Conservation (phyloP, 2,113 vertebrate species). For the Thymallus thymallus region DNA sequence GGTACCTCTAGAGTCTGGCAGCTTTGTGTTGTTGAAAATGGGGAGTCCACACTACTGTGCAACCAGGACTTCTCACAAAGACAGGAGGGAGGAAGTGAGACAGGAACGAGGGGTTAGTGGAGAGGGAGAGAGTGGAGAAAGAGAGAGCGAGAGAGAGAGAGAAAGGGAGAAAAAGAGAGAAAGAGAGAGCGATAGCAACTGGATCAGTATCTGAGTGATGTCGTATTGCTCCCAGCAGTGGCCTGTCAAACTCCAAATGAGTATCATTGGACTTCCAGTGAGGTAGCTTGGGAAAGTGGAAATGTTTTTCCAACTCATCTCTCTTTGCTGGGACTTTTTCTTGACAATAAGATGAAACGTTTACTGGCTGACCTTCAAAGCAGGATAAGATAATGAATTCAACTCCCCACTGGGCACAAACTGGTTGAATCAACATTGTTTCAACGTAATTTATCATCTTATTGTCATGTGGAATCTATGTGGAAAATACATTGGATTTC, state of each 20-base stretch:
- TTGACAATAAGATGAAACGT: constrained; percentile 66
- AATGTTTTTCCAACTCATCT: constrained; percentile 58
- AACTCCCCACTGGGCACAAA: constrained; percentile 13
- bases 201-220: constrained; percentile 63
- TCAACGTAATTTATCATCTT: constrained; percentile 36
- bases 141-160: constrained; percentile 10
- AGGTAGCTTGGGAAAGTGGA: constrained; percentile 63
- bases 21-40: constrained; percentile 53
- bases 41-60: constrained; percentile 48
- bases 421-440: constrained; percentile 53
- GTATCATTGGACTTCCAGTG: constrained; percentile 66
- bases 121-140: constrained; percentile 45
- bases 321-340: constrained; percentile 50
- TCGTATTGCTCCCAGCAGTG: constrained; percentile 55
- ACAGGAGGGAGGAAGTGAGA: constrained; percentile 29
- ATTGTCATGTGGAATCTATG: no score
- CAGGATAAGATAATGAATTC: constrained; percentile 60
- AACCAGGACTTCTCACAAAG: constrained; percentile 53
- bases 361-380: constrained; percentile 73
- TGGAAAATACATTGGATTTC: no score
- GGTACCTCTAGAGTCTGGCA: constrained; percentile 54
- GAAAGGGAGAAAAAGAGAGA: no score
- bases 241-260: constrained; percentile 72
- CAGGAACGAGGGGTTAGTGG: constrained; percentile 43
- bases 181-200: constrained; percentile 45